These are phyloP conservation scores for Nomada goodeniana DNA, from an alignment of 2,888 invertebrate genomes.

Conservation along the genomic window DNA sequence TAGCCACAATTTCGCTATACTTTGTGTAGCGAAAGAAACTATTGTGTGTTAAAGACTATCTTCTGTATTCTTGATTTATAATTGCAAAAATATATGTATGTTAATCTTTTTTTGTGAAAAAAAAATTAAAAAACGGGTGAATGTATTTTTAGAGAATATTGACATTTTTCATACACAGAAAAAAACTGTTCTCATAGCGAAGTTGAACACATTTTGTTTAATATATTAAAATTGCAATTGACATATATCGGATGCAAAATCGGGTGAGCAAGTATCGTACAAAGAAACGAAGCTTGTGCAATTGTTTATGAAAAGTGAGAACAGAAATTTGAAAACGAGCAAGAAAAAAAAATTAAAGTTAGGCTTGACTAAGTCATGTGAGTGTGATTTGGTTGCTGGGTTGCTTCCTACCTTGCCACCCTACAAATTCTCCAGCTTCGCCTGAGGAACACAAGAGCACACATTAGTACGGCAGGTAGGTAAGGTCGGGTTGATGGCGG, in stretches of 20 bases:
- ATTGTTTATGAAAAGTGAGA: conserved; percentile 57
- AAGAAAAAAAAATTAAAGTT: conserved; percentile 75
- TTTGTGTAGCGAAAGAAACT: conserved; percentile 8
- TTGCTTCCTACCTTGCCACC: conserved; percentile 90
- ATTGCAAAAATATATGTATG: conserved; percentile 1
- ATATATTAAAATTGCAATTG: conserved; percentile 50
- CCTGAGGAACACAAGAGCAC: conserved; percentile 89
- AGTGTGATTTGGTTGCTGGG: conserved; percentile 85
- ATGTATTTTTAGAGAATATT: background rate
- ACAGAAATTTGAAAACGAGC: conserved; percentile 68
- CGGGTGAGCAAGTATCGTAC: conserved; percentile 61
- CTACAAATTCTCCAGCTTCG: conserved; percentile 92
- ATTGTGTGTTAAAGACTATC: conserved; percentile 9
- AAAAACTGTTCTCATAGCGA: conserved; percentile 26
- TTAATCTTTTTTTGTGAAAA: background rate
- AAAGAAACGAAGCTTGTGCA: conserved; percentile 73
- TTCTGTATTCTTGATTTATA: background rate
- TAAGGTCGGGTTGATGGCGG: conserved; percentile 83
- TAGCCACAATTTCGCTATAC: conserved; percentile 41
- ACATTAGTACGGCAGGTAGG: conserved; percentile 85
- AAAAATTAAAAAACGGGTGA: background rate
- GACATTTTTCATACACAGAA: background rate
- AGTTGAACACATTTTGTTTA: conserved; percentile 34
- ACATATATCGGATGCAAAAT: conserved; percentile 68
- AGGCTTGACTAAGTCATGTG: conserved; percentile 83